A percentile compares a stretch with the other conserved stretches of the same genome.
These are phyloP conservation scores for Tinea semifulvella DNA, from an alignment of 2,888 invertebrate species.

Conservation along the genomic window DNA sequence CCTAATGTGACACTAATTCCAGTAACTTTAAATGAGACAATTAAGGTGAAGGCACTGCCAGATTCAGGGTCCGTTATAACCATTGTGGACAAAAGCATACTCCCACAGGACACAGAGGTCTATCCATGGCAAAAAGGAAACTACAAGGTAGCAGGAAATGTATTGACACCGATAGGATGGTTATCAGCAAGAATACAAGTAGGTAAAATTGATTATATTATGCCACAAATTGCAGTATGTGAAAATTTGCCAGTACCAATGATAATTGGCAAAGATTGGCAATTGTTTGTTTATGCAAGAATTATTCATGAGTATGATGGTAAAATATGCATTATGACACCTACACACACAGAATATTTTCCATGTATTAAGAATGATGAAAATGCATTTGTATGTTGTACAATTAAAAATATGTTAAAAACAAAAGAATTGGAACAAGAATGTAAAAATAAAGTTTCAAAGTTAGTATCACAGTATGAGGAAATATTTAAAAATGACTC, in stretches of 20 bases:
- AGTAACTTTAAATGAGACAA: too few species aligned
- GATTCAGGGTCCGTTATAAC: constrained; percentile 5
- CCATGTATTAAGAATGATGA: neutral
- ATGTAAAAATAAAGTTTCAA: constrained; percentile 1
- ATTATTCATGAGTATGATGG: constrained; percentile 2
- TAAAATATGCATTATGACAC: neutral
- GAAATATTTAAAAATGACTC: constrained; percentile 12
- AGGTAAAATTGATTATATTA: constrained; percentile 6
- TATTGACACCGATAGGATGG: constrained; percentile 3
- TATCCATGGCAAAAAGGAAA: constrained; percentile 6
- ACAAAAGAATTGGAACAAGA: neutral
- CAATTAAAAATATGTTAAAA: neutral
- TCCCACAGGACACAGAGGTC: neutral
- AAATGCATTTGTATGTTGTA: neutral
- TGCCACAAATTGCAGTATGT: constrained; percentile 3
- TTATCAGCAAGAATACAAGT: neutral
- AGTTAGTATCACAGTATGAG: constrained; percentile 1
- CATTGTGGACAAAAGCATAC: neutral
- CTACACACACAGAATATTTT: neutral
- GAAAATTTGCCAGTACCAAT: constrained; percentile 1
- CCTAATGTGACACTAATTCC: too few species aligned
- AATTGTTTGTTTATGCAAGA: neutral
- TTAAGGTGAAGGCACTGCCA: neutral
- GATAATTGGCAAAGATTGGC: constrained; percentile 6
- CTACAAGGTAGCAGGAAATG: neutral